Evolutionary conservation across 1,140 invertebrate species (phyloP).

Genomic region (Cyclina sinensis): DNA sequence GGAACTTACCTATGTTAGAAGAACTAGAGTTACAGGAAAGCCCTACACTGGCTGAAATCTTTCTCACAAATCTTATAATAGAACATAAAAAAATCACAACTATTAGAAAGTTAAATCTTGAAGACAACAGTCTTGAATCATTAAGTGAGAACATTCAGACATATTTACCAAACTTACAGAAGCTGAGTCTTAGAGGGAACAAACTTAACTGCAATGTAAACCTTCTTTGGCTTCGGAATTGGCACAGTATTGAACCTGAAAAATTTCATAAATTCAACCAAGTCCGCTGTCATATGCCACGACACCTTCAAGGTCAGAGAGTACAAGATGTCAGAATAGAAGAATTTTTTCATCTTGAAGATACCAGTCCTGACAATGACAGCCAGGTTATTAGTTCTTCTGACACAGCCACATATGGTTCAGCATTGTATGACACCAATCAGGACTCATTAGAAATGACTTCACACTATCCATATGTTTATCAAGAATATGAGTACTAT

Average conservation of each 20-base stretch:
- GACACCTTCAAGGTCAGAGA: constrained; percentile 76
- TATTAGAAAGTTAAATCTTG: constrained; percentile 69
- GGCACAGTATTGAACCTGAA: constrained; percentile 79
- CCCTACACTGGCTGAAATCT: constrained; percentile 90
- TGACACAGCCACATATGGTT: too few relatives aligned
- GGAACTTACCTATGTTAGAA: constrained; percentile 89
- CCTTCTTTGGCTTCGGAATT: constrained; percentile 82
- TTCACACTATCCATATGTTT: too few relatives aligned
- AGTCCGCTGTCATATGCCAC: constrained; percentile 79
- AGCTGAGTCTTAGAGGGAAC: constrained; percentile 85
- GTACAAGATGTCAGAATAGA: constrained; percentile 70
- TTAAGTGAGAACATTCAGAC: constrained; percentile 89
- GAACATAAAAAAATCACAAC: constrained; percentile 89
- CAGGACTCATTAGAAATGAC: too few relatives aligned
- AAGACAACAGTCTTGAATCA: constrained; percentile 90
- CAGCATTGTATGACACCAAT: too few relatives aligned
- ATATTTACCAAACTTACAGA: constrained; percentile 90
- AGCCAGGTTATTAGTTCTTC: not conserved
- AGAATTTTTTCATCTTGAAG: not conserved
- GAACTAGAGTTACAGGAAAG: constrained; percentile 92
- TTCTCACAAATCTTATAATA: constrained; percentile 89
- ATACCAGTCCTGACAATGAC: not conserved
- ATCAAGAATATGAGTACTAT: not conserved
- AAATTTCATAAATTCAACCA: constrained; percentile 78
- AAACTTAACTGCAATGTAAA: constrained; percentile 85